Conservation (phyloP, 2,888 invertebrate genomes). For the Sarcophaga rosellei region DNA sequence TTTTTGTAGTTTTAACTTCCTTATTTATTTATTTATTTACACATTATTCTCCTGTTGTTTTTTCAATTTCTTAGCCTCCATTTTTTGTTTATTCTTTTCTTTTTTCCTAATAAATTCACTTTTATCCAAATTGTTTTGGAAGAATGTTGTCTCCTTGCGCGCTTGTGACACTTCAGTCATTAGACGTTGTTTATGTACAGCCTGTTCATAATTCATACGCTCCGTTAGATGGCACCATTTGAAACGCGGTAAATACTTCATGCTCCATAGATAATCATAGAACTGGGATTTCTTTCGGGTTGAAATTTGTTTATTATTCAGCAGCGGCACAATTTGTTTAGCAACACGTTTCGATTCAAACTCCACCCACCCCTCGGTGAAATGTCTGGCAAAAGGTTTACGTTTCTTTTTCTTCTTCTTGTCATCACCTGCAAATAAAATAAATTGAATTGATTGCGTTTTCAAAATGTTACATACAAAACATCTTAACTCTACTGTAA, state of each 20-base stretch:
- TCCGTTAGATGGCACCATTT: slow-evolving; percentile 98
- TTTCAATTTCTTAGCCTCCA: slow-evolving; percentile 50
- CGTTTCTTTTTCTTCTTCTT: slow-evolving; percentile 80
- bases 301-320: slow-evolving; percentile 95
- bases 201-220: slow-evolving; percentile 94
- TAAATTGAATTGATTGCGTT: not conserved
- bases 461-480: too few relatives aligned
- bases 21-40: slow-evolving; percentile 22
- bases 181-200: slow-evolving; percentile 92
- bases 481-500: too few relatives aligned
- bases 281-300: slow-evolving; percentile 92
- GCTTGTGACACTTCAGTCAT: slow-evolving; percentile 94
- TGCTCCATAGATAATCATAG: slow-evolving; percentile 96
- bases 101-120: slow-evolving; percentile 85
- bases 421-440: slow-evolving; percentile 60
- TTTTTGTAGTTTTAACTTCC: slow-evolving; percentile 10
- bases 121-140: slow-evolving; percentile 91
- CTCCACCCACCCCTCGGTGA: slow-evolving; percentile 98
- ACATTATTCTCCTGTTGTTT: slow-evolving; percentile 27
- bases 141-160: slow-evolving; percentile 93
- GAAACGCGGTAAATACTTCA: slow-evolving; percentile 96
- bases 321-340: slow-evolving; percentile 89
- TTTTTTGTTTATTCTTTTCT: slow-evolving; percentile 74
- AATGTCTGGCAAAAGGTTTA: slow-evolving; percentile 83
- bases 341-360: slow-evolving; percentile 94